Evolutionary conservation across 2,797 vertebrate genomes (phyloP).

Genomic region (Discoglossus pictus): DNA sequence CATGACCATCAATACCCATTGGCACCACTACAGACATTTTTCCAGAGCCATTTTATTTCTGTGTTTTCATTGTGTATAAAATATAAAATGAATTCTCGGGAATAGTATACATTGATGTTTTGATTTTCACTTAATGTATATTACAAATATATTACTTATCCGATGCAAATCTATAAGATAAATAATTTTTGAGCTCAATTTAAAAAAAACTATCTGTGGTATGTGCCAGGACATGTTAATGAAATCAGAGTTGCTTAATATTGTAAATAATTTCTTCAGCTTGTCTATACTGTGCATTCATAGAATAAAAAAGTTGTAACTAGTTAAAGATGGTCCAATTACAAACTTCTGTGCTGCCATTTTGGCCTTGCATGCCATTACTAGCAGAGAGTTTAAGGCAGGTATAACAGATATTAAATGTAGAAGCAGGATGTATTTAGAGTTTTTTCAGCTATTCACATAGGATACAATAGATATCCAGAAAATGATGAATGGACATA

Average conservation of each 20-base stretch:
- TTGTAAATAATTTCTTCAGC: constrained; percentile 7
- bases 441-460: constrained; percentile 72
- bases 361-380: constrained; percentile 5
- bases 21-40: too few relatives aligned
- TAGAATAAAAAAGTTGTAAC: constrained; percentile 54
- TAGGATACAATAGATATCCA: constrained; percentile 94
- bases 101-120: too few relatives aligned
- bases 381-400: constrained; percentile 35
- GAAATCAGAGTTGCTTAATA: neutral
- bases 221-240: constrained; percentile 19
- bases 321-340: constrained; percentile 24
- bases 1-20: too few relatives aligned
- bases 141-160: too few relatives aligned
- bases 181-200: constrained; percentile 22
- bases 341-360: constrained; percentile 18
- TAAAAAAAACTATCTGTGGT: constrained; percentile 7
- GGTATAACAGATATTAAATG: constrained; percentile 54
- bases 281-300: constrained; percentile 45
- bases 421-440: constrained; percentile 41
- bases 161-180: too few relatives aligned
- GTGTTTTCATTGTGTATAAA: too few relatives aligned
- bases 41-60: too few relatives aligned
- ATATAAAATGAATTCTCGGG: too few relatives aligned
- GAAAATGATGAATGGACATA: constrained; percentile 96
- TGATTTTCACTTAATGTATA: too few relatives aligned